Evolutionary conservation across 1,140 invertebrate species (phyloP).

Genomic region (Eriocheir sinensis): DNA sequence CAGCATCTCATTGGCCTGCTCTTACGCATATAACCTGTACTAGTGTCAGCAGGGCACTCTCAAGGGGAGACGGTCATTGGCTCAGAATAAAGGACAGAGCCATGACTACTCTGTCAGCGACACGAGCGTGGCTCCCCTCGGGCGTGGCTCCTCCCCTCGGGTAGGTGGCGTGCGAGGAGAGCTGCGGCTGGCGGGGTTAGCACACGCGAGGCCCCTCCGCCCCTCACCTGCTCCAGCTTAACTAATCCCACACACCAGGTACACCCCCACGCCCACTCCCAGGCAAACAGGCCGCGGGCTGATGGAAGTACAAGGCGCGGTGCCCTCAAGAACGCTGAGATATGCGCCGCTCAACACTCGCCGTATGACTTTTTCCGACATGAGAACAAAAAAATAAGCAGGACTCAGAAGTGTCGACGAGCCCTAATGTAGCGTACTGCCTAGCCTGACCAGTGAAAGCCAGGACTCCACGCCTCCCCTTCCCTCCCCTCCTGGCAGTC

Average conservation of each 20-base stretch:
- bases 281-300: constrained; percentile 49
- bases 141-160: constrained; percentile 43
- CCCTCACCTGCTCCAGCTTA: constrained; percentile 52
- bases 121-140: constrained; percentile 17
- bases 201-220: constrained; percentile 49
- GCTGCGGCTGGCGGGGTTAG: constrained; percentile 34
- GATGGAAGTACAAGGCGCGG: no score
- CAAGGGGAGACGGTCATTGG: background rate
- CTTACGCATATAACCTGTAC: no score
- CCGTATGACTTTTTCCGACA: background rate
- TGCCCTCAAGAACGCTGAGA: no score
- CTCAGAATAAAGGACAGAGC: background rate
- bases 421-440: background rate
- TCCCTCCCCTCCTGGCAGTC: background rate
- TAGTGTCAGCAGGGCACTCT: background rate
- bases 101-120: constrained; percentile 20
- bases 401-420: background rate
- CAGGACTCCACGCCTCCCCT: background rate
- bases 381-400: background rate
- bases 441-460: background rate
- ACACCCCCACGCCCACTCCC: constrained; percentile 29
- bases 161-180: constrained; percentile 4
- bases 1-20: no score
- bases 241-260: constrained; percentile 59
- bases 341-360: background rate